These are phyloP conservation scores for Sepioteuthis lessoniana DNA, from an alignment of 2,888 invertebrate genomes.

Conservation along the genomic window DNA sequence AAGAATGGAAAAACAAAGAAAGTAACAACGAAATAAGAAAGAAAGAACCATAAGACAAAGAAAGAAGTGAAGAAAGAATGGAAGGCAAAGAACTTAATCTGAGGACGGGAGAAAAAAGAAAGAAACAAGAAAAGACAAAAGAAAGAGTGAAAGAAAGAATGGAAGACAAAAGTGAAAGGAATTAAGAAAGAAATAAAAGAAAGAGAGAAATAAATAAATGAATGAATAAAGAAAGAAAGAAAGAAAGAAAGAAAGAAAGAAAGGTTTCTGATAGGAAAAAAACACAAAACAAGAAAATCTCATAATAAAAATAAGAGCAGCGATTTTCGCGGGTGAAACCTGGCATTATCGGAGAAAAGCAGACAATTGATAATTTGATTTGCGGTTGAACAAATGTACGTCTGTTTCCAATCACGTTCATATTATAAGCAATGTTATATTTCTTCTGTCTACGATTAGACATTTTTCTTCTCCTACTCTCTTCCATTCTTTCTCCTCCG, in stretches of 20 bases:
- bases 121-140: too few relatives aligned
- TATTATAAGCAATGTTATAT: slow-evolving; percentile 6
- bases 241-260: too few relatives aligned
- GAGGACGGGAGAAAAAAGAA: too few relatives aligned
- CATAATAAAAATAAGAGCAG: not conserved
- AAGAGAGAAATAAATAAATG: too few relatives aligned
- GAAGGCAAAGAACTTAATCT: too few relatives aligned
- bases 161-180: too few relatives aligned
- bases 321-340: not conserved
- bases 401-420: not conserved
- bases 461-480: not conserved
- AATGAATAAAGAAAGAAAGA: not conserved
- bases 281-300: not conserved
- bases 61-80: too few relatives aligned
- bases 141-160: too few relatives aligned
- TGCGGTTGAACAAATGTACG: not conserved
- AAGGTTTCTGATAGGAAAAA: not conserved
- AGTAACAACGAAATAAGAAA: too few relatives aligned
- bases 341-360: not conserved
- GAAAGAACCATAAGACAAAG: too few relatives aligned
- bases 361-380: slow-evolving; percentile 21
- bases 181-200: too few relatives aligned
- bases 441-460: not conserved
- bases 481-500: not conserved
- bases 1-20: too few relatives aligned